Base-by-base conservation (phyloP, 2,888 invertebrate species). In the Toxonevra muliebris region DNA sequence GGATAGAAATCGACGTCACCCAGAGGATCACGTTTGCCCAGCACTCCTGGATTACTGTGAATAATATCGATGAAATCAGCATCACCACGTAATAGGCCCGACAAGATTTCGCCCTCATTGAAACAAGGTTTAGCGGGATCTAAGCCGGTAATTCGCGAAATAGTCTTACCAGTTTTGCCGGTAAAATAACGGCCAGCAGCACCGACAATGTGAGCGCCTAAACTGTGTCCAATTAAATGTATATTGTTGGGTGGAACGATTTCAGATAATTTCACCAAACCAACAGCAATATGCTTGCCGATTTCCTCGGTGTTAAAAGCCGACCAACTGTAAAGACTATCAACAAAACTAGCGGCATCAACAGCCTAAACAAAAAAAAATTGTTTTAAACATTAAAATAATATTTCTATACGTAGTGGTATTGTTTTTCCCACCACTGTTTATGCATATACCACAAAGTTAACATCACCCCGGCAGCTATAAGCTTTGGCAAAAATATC, bases 71-170 rank as follows among this genome's bases (percentile, higher is more conserved):
- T 73, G 52, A 85, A 85, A 0, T 73, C 70, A 8, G 84, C 85
- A 76, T 85, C 85, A 42, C 86, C 85, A 19, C 85, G 79, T 71
- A 79, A 45, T 13, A 85, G 65, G 0, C 85, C 85, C 0, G 81
- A 76, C 1, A 84, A 70, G 0, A 69, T 65, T 68, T 84, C 81
- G 42, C 84, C 84, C 68, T 84, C 83, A 52, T 84, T 84, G 65
- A 85, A 85, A 58, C 84, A 85, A 0, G 84, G 84, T 68, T 82
- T 84, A 30, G 85, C 86, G 12, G 85, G 85, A 76, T 86, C 86
- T 30, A 86, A 71, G 0, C 82, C 85, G 0, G 85, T 86, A 30
- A 86, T 82, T 40, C 79, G 79, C 0, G 81, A 76, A 65, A 85
- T 59, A 1, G 69, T 53, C 58, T 79, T 73, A 5, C 76, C 77